phyloP scores from a whole-genome alignment of 1,140 invertebrate species.

The Armadillidium nasatum region DNA sequence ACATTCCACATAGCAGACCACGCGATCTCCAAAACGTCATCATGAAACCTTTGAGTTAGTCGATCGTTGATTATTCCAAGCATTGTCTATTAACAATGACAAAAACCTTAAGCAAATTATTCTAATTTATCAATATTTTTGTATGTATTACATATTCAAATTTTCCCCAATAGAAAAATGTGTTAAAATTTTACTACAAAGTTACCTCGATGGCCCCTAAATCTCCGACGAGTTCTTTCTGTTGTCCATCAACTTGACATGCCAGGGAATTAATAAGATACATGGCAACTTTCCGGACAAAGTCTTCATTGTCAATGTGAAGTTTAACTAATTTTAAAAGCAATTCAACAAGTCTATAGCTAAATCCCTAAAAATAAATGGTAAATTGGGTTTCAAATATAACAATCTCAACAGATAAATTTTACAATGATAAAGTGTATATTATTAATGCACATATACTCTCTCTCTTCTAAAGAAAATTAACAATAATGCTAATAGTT shows the following conservation, averaged over 20 bases:
- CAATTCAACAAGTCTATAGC: constrained; percentile 74
- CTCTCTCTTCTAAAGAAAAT: too few species aligned
- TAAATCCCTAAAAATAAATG: constrained; percentile 61
- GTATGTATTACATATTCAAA: too few species aligned
- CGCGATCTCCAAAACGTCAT: constrained; percentile 92
- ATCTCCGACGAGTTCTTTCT: constrained; percentile 84
- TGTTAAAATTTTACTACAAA: background rate
- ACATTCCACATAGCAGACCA: constrained; percentile 99
- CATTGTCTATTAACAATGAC: constrained; percentile 64
- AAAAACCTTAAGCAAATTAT: too few species aligned
- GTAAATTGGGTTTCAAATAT: too few species aligned
- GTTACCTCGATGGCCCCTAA: constrained; percentile 75
- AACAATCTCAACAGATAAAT: too few species aligned
- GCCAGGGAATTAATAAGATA: constrained; percentile 91
- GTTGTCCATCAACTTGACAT: constrained; percentile 88
- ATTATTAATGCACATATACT: too few species aligned
- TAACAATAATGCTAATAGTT: too few species aligned
- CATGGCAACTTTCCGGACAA: constrained; percentile 89
- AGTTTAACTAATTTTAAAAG: constrained; percentile 32
- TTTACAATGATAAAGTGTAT: too few species aligned
- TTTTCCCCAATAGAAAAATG: background rate
- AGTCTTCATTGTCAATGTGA: constrained; percentile 48
- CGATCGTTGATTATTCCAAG: constrained; percentile 72
- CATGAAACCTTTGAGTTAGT: constrained; percentile 65
- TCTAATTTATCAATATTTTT: too few species aligned